phyloP scores from a whole-genome alignment of 2,888 invertebrate species.

The Mycogona germanica region DNA sequence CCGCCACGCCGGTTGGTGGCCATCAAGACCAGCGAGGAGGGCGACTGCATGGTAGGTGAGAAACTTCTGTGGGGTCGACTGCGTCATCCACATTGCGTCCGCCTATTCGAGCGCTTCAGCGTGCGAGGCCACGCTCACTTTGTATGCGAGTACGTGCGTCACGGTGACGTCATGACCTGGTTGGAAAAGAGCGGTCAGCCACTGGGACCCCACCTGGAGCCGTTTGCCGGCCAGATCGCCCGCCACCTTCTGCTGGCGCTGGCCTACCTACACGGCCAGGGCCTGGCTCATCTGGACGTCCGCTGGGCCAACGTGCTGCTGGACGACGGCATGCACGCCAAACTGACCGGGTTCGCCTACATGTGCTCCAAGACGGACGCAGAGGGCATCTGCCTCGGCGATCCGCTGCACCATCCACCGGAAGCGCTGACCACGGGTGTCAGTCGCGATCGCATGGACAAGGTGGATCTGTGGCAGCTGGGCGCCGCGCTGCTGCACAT shows the following conservation, averaged over 20 bases:
- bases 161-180: slow-evolving; percentile 13
- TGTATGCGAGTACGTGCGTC: slow-evolving; percentile 10
- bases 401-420: slow-evolving; percentile 14
- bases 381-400: slow-evolving; percentile 14
- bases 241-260: slow-evolving; percentile 9
- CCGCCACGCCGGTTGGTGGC: slow-evolving; percentile 9
- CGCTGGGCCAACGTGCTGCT: slow-evolving; percentile 15
- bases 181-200: slow-evolving; percentile 12
- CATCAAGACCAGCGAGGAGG: slow-evolving; percentile 4
- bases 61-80: slow-evolving; percentile 6
- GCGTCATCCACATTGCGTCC: slow-evolving; percentile 5
- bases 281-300: slow-evolving; percentile 12
- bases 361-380: slow-evolving; percentile 13
- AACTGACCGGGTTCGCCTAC: slow-evolving; percentile 13
- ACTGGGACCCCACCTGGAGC: slow-evolving; percentile 13
- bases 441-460: slow-evolving; percentile 10
- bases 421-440: slow-evolving; percentile 16
- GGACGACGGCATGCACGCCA: slow-evolving; percentile 11
- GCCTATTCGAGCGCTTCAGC: slow-evolving; percentile 1
- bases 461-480: slow-evolving; percentile 15
- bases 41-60: slow-evolving; percentile 12
- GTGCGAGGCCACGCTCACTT: slow-evolving; percentile 12
- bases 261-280: slow-evolving; percentile 6
- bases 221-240: neutral
- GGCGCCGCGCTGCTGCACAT: slow-evolving; percentile 14